Base-by-base conservation (phyloP, 2,797 vertebrate species). In the Brachyalestes nurse region DNA sequence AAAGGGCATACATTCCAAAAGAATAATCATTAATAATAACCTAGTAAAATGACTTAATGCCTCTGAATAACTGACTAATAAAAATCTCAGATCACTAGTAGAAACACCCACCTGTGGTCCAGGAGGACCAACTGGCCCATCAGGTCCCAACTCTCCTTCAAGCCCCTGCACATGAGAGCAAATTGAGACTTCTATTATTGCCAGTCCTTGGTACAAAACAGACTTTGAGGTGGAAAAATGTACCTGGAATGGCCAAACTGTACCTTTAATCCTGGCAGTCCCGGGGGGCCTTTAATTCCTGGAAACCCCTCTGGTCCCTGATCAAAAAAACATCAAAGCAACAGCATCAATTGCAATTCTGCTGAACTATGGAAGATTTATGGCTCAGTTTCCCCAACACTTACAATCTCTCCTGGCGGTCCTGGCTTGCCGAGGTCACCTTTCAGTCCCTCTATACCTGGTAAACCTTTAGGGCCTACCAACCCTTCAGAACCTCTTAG, bases 31-130 rank as follows among this genome's bases (percentile, higher is more conserved):
- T 0, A 0, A 6, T 45, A 45, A 45, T 45, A 45, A 45, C 1
- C 28, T 1, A 28, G 28, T 28, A 1, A 28, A 28, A 28, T 28
- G 1, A 28, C 28, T 28, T 28, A 3, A 28, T 28, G 3, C 28
- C 28, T 28, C 28, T 45, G 9, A 45, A 45, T 45, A 6, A 6
- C 42, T 45, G 42, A 45, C 42, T 45, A 45, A 45, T 45, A 45
- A 45, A 45, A 45, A 45, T 45, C 5, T 45, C 42, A 45, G 6
- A 45, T 45, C 42, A 45, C 42, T 45, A 9, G 42, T 45, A 45
- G 42, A 9, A 45, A 45, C 42, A 45, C 93, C 92, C 82, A 96
- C 96, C 93, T 0, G 84, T 55, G 78, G 86, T 64, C 96, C 95
- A 0, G 76, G 85, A 53, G 82, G 83, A 7, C 96, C 95, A 0